phyloP scores from a whole-genome alignment of 1,140 invertebrate genomes.

The Pseudachorutes palmiensis region DNA sequence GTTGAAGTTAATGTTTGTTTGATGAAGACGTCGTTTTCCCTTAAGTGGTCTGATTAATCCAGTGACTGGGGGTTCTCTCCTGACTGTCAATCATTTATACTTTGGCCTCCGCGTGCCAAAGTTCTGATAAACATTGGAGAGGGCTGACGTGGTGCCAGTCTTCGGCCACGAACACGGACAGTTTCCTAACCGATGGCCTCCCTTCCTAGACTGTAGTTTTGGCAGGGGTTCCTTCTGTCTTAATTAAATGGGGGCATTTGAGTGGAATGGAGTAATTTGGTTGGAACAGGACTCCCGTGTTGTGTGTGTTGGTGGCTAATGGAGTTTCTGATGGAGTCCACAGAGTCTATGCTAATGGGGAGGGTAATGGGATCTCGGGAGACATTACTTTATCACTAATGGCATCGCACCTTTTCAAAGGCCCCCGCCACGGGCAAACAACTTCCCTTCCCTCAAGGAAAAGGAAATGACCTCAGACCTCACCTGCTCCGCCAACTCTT shows the following conservation, averaged over 20 bases:
- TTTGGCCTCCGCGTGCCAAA: neutral
- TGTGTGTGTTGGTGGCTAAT: neutral
- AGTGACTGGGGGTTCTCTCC: neutral
- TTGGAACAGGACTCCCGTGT: neutral
- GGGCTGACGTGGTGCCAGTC: neutral
- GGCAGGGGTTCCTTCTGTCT: neutral
- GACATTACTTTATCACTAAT: neutral
- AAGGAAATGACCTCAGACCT: neutral
- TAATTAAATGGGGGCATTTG: neutral
- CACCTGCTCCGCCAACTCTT: too few relatives aligned
- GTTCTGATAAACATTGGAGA: neutral
- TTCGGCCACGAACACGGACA: neutral
- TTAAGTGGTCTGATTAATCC: neutral
- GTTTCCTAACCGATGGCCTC: neutral
- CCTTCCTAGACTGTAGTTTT: neutral
- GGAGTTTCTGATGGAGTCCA: neutral
- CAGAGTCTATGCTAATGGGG: neutral
- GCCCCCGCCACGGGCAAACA: neutral
- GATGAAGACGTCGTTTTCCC: neutral
- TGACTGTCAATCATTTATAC: neutral
- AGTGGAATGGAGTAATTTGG: slow-evolving; percentile 1
- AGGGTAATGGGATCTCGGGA: neutral
- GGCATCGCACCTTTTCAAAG: neutral
- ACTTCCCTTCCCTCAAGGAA: neutral
- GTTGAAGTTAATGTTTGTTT: neutral